Evolutionary conservation across 2,888 invertebrate species (phyloP), one percentile per base, ranked within the genome.

Genomic region (Drosophila formosana): DNA sequence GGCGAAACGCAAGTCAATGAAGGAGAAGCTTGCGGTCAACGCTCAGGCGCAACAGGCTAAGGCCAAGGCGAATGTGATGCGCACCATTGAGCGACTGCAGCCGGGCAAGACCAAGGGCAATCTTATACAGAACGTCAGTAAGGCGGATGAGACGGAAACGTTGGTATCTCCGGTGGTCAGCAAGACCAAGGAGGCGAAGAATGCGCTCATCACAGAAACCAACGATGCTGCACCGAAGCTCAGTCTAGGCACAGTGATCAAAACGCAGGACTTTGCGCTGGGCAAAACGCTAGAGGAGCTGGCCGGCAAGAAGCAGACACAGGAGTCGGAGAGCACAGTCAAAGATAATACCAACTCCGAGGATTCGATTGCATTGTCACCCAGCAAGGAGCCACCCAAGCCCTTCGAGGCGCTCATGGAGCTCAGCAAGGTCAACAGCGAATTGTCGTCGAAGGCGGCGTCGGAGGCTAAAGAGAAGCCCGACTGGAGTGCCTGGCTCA

Each of bases 71-170:
- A 96, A 97, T 92, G 94, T 96, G 68, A 96, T 97, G 91, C 94
- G 97, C 73, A 97, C 96, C 0, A 97, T 97, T 78, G 97, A 97
- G 78, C 94, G 97, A 62, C 92, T 97, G 55, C 97, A 97, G 86
- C 97, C 97, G 0, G 97, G 97, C 0, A 97, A 97, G 92, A 95
- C 97, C 88, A 97, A 97, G 93, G 97, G 97, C 0, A 97, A 97
- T 92, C 93, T 97, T 23, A 93, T 97, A 28, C 95, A 96, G 41
- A 96, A 96, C 89, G 93, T 95, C 26, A 93, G 93, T 77, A 94
- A 93, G 82, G 88, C 93, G 0, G 95, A 95, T 79, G 95, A 95
- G 88, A 95, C 95, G 85, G 82, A 93, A 0, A 92, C 93, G 46
- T 46, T 55, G 26, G 56, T 41, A 5, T 75, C 69, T 4, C 81